Evolutionary conservation across 1,140 invertebrate genomes (phyloP), one percentile per base, ranked within the genome.

Genomic region (Alviniconcha marisindica): DNA sequence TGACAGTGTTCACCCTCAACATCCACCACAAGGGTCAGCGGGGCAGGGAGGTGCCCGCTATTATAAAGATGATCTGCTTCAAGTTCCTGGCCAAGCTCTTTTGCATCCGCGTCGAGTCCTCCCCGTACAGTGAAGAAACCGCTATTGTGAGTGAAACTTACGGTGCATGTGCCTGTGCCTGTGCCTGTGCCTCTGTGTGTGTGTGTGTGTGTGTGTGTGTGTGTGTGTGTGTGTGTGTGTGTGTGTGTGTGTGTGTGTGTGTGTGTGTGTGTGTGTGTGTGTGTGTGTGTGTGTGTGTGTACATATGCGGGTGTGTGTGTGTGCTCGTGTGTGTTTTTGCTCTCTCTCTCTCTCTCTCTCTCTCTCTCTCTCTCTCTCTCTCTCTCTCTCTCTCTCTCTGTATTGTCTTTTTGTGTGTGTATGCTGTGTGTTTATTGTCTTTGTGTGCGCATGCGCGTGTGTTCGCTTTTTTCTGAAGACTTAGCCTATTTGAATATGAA

Each of bases 21-120:
- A 95, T 97, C 87, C 97, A 97, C 92, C 96, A 97, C 93, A 96
- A 96, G 89, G 97, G 97, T 79, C 94, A 96, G 40, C 94, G 96
- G 90, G 97, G 96, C n/a, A 95, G 95, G 81, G 95, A 96, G 88
- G 96, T 97, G 44, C 96, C 96, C 2, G 92, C 94, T 24, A 88
- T 95, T 60, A 91, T 97, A 48, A 95, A 96, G 88, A 95, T 94
- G 73, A 92, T 97, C 76, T 95, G 96, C 77, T 95, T 95, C 88
- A 91, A 93, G 42, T 88, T 94, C 76, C 83, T 95, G 51, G 94
- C 95, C 2, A 92, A 91, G 81, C 83, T 95, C 31, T 89, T 95
- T 44, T 94, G 92, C 81, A 93, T 95, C 38, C 91, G 93, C 51
- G 87, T 95, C 28, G 94, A 91, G 56, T 83, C 90, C 40, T 42